Conservation (phyloP, 2,888 invertebrate species). For the Bombylius major region DNA sequence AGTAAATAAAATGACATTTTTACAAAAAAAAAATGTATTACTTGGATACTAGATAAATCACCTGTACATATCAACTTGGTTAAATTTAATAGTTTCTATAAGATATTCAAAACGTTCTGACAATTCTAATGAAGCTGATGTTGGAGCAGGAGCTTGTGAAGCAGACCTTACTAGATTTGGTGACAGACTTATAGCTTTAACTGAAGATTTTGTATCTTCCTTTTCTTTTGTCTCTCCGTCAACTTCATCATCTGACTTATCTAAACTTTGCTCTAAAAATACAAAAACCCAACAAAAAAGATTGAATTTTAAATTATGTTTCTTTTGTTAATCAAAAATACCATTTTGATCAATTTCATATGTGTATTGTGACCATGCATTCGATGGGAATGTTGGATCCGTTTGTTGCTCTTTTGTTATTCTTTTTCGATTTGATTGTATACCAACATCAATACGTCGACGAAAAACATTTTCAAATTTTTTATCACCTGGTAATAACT, state of each 20-base stretch:
- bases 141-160: conserved; percentile 16
- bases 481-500: conserved; percentile 44
- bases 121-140: conserved; percentile 17
- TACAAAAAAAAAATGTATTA: too few relatives aligned
- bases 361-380: conserved; percentile 55
- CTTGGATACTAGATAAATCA: conserved; percentile 9
- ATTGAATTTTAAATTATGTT: background rate
- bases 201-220: conserved; percentile 21
- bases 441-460: conserved; percentile 43
- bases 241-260: conserved; percentile 26
- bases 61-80: conserved; percentile 36
- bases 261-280: conserved; percentile 19
- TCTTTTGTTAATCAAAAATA: conserved; percentile 8
- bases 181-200: conserved; percentile 9
- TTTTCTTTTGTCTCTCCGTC: conserved; percentile 22
- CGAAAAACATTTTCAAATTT: conserved; percentile 44
- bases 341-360: conserved; percentile 32
- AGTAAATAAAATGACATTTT: too few relatives aligned
- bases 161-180: conserved; percentile 5
- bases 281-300: conserved; percentile 28
- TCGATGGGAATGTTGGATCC: conserved; percentile 50
- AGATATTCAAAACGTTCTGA: conserved; percentile 28
- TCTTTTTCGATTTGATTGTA: conserved; percentile 45
- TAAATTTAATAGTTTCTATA: conserved; percentile 32
- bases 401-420: conserved; percentile 50